These are phyloP conservation scores for Channallabes apus DNA, from an alignment of 2,797 vertebrate species.

Conservation along the genomic window DNA sequence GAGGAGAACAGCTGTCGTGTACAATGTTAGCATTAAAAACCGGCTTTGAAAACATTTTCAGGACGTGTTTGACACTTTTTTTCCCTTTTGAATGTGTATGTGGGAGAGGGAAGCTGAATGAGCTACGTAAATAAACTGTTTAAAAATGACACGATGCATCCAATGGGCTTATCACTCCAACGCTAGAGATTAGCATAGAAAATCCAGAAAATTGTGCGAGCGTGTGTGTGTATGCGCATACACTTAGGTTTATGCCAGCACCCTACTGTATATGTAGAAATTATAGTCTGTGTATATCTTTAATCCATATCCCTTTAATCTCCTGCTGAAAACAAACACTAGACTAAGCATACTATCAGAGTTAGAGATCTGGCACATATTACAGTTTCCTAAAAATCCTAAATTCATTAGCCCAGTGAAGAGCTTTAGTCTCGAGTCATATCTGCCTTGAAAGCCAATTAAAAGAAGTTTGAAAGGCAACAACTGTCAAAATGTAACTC, in stretches of 20 bases:
- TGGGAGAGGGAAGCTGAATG: background rate
- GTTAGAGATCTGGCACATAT: background rate
- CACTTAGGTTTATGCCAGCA: background rate
- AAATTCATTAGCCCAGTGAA: background rate
- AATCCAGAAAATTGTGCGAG: background rate
- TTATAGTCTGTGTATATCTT: background rate
- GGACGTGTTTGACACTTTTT: background rate
- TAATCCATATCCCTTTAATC: too few relatives aligned
- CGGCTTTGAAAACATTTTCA: background rate
- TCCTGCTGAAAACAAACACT: background rate
- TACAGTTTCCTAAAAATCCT: background rate
- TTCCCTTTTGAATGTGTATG: background rate
- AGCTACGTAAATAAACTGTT: conserved; percentile 5
- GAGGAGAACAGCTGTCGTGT: conserved; percentile 9
- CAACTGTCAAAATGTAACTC: background rate
- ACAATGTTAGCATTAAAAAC: background rate
- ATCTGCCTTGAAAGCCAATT: background rate
- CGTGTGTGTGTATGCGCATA: background rate
- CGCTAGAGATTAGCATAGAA: conserved; percentile 2
- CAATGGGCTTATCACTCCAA: background rate
- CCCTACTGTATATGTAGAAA: background rate
- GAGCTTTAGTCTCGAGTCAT: background rate
- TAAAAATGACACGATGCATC: background rate
- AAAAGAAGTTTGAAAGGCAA: background rate
- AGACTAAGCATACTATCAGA: background rate